Conservation (phyloP, 1,140 invertebrate genomes). For the Drosophila quadrilineata region DNA sequence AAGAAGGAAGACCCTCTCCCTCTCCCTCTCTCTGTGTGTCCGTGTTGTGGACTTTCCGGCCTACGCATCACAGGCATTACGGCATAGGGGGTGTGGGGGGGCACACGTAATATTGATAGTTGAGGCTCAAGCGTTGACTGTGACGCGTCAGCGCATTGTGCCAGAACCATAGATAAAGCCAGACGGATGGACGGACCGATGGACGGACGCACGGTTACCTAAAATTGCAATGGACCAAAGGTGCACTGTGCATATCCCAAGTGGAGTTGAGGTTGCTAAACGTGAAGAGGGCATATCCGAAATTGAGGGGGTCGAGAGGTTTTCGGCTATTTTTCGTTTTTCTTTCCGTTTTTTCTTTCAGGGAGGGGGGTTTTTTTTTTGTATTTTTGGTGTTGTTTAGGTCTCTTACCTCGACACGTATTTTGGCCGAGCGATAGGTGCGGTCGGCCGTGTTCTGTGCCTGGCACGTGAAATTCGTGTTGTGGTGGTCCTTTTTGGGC, state of each 20-base stretch:
- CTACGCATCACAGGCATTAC: background rate
- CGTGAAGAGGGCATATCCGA: background rate
- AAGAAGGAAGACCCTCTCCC: no score
- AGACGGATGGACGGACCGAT: no score
- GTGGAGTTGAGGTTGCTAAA: background rate
- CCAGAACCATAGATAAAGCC: constrained; percentile 41
- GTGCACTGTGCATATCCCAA: background rate
- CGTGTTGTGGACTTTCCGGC: no score
- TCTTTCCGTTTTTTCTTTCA: no score
- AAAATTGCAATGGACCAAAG: constrained; percentile 23
- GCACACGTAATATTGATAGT: constrained; percentile 66
- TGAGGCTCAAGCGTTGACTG: constrained; percentile 47
- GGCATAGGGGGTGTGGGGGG: background rate
- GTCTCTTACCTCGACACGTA: constrained; percentile 84
- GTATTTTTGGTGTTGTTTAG: background rate
- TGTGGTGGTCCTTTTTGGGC: constrained; percentile 89
- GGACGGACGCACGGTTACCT: no score
- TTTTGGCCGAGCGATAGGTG: constrained; percentile 85
- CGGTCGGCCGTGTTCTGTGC: constrained; percentile 88
- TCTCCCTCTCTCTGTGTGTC: no score
- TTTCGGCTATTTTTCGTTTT: no score
- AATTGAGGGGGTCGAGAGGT: background rate
- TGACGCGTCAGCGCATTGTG: constrained; percentile 49
- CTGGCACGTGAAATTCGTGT: constrained; percentile 90
- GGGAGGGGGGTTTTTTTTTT: background rate